Evolutionary conservation across 2,888 invertebrate genomes (phyloP), one percentile per base, ranked within the genome.

Genomic region (Selenia dentaria): DNA sequence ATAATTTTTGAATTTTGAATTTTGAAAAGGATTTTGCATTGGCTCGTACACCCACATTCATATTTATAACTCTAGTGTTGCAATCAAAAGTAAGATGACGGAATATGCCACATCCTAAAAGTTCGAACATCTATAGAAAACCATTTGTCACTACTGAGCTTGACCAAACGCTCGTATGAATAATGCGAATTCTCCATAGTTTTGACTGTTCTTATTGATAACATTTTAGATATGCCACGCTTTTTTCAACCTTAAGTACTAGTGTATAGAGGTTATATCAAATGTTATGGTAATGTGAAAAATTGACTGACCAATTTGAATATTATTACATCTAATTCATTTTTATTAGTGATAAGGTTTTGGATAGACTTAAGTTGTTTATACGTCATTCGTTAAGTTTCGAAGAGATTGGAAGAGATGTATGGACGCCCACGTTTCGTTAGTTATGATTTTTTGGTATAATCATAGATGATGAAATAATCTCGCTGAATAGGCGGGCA

Each of bases 151-250:
- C 66, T 52, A 62, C 50, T 38, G 46, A 36, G 27, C 40, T 26
- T 49, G 49, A 57, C 67, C 65, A 63, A 37, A 37, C 65, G 57
- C 67, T 63, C 28, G 41, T 38, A 66, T 74, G 70, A 78, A 46
- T 70, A 64, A 78, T 75, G 59, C 54, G 44, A 45, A 43, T 54
- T 54, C 55, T 59, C 62, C 67, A 57, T 58, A 57, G 64, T 65
- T 74, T 66, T 67, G 77, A 77, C 77, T 49, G 54, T 51, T 51
- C 41, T 46, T 64, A 78, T 77, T 69, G 62, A 67, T 70, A 73
- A 64, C 49, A 51, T 40, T 36, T 33, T 42, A 3, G 8, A n/a
- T 20, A 10, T 10, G 2, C 3, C 11, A 11, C 20, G n/a, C 20
- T 1, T 32, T 35, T 29, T 29, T 43, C 6, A 6, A 43, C 32